A percentile compares a stretch with the other conserved stretches of the same genome.
Conservation (phyloP, 2,113 vertebrate species). For the Rhinoptilus africanus region DNA sequence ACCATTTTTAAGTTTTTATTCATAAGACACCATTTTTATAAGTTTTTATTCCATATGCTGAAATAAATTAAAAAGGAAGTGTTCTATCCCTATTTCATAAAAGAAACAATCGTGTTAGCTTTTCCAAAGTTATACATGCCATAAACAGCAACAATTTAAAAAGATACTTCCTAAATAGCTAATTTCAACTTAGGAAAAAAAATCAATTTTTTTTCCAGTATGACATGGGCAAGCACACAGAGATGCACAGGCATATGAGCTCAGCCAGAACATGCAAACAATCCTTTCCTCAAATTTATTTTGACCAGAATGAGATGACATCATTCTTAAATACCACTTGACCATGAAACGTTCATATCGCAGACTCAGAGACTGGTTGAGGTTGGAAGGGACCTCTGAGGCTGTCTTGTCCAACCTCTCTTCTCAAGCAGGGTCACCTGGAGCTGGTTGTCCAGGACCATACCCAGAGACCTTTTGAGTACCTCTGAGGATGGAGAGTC, state of each 20-base stretch:
- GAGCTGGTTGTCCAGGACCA: background rate
- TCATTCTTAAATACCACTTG: background rate
- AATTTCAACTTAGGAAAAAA: background rate
- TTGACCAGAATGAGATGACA: background rate
- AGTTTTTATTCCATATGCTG: background rate
- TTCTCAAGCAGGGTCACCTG: background rate
- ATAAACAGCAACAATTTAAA: background rate
- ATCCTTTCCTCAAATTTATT: background rate
- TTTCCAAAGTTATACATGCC: background rate
- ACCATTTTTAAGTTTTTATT: background rate
- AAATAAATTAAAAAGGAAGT: background rate
- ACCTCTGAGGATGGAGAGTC: background rate
- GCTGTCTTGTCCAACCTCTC: background rate
- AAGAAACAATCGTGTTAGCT: background rate
- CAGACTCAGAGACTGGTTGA: background rate
- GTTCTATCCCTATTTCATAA: background rate
- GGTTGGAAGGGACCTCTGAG: background rate
- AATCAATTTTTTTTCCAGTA: background rate
- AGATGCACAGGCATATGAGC: background rate
- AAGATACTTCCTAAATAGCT: background rate
- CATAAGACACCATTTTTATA: background rate
- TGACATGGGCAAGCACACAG: background rate
- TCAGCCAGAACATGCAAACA: background rate
- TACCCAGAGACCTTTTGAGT: background rate
- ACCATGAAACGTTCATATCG: rapidly evolving